phyloP scores from a whole-genome alignment of 2,888 invertebrate species.

The Siphonodentalium dalli region DNA sequence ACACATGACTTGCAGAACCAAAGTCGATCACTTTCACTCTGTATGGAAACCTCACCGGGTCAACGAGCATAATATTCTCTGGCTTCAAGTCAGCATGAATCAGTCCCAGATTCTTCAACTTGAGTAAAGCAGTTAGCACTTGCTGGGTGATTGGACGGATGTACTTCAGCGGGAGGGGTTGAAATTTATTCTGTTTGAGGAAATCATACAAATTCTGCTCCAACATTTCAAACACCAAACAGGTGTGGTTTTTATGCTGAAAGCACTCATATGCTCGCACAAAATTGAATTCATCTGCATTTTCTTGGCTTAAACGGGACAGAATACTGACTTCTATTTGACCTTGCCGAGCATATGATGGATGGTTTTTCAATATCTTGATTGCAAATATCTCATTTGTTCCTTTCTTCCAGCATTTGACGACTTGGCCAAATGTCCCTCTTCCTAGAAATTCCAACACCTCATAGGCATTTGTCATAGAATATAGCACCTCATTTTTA shows the following conservation, averaged over 20 bases:
- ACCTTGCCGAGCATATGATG: conserved; percentile 99
- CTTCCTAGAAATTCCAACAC: conserved; percentile 98
- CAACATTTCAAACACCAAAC: conserved; percentile 99
- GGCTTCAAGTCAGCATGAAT: conserved; percentile 99
- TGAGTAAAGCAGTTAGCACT: conserved; percentile 81
- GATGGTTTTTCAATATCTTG: conserved; percentile 99
- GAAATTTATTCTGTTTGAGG: conserved; percentile 99
- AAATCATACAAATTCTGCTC: conserved; percentile 99
- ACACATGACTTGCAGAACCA: conserved; percentile 98
- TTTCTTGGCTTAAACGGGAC: conserved; percentile 66
- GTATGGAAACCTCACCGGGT: conserved; percentile 97
- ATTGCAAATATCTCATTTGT: conserved; percentile 99
- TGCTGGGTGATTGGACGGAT: conserved; percentile 99
- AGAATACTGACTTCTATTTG: conserved; percentile 91
- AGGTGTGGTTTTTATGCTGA: conserved; percentile 99
- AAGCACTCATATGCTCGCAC: conserved; percentile 99
- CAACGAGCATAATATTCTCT: conserved; percentile 99
- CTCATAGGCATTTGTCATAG: conserved; percentile 89
- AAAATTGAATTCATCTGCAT: conserved; percentile 86
- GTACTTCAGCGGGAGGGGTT: conserved; percentile 95
- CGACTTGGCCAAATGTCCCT: conserved; percentile 98
- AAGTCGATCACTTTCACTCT: conserved; percentile 99
- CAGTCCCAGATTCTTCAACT: conserved; percentile 95
- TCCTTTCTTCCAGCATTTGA: conserved; percentile 99
- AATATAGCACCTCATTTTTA: conserved; percentile 96